phyloP scores from a whole-genome alignment of 2,888 invertebrate species.

The Conus canariensis region DNA sequence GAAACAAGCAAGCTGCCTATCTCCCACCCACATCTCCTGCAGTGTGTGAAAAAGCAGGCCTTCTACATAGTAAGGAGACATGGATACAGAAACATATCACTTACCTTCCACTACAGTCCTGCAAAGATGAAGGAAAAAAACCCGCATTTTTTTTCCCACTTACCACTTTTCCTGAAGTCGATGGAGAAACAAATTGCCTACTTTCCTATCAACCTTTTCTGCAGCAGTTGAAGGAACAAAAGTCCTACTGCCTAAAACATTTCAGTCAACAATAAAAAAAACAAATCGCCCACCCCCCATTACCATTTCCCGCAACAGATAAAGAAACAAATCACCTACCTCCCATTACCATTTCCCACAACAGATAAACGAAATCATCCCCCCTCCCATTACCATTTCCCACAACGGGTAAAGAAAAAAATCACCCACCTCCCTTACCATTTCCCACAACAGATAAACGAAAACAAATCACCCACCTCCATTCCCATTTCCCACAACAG shows the following conservation, averaged over 20 bases:
- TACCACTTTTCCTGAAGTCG: not conserved
- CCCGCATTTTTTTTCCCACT: no score
- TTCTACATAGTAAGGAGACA: no score
- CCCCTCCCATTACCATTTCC: not conserved
- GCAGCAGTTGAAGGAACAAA: no score
- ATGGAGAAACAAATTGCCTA: conserved; percentile 66
- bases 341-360: no score
- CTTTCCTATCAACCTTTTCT: no score
- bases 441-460: conserved; percentile 95
- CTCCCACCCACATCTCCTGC: no score
- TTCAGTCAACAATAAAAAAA: conserved; percentile 80
- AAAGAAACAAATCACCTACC: no score
- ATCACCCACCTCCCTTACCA: conserved; percentile 90
- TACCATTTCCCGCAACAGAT: not conserved
- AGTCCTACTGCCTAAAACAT: no score
- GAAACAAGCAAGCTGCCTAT: no score
- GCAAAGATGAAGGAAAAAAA: conserved; percentile 82
- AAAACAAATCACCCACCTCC: no score
- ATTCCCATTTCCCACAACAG: conserved; percentile 80
- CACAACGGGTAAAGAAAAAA: not conserved
- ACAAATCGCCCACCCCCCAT: not conserved
- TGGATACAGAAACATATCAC: no score
- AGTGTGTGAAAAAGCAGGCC: no score
- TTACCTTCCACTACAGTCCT: conserved; percentile 85
- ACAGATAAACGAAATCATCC: not conserved